Evolutionary conservation across 2,797 vertebrate species (phyloP).

Genomic region (Acipenser oxyrinchus): DNA sequence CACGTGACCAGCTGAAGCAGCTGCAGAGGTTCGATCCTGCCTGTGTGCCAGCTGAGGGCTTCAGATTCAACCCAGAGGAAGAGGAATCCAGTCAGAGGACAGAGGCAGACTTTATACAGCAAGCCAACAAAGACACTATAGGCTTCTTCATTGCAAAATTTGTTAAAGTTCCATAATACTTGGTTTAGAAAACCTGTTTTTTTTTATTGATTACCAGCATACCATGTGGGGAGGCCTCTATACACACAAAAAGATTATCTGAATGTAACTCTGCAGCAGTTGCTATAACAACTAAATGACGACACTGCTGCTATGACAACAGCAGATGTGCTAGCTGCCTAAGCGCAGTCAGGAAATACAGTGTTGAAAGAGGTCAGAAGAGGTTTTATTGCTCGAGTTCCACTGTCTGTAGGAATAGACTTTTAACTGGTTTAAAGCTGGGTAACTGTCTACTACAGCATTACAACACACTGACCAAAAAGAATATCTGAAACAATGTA

Average conservation of each 20-base stretch:
- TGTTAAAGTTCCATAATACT: constrained; percentile 53
- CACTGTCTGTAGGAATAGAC: no score
- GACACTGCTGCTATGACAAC: constrained; percentile 69
- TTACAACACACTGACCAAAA: no score
- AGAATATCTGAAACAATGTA: no score
- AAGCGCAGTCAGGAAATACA: constrained; percentile 53
- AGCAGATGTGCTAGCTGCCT: constrained; percentile 54
- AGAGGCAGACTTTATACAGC: constrained; percentile 38
- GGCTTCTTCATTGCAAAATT: constrained; percentile 97
- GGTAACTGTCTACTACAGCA: no score
- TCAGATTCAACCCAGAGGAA: constrained; percentile 31
- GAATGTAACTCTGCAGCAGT: constrained; percentile 35
- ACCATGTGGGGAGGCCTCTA: constrained; percentile 54
- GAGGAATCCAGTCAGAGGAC: not conserved
- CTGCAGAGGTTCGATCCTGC: constrained; percentile 91
- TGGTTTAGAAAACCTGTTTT: no score
- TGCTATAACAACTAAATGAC: constrained; percentile 64
- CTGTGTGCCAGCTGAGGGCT: constrained; percentile 29
- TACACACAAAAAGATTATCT: constrained; percentile 35
- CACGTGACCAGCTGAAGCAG: constrained; percentile 61
- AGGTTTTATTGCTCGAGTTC: constrained; percentile 37
- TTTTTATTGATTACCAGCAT: constrained; percentile 18
- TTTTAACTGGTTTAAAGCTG: no score
- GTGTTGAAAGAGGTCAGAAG: constrained; percentile 51
- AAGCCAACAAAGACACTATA: constrained; percentile 82